Percentiles rank a stretch among this genome's conserved stretches.
Evolutionary conservation across 2,888 invertebrate genomes (phyloP).

Genomic region (Cremastobaeus sp.): DNA sequence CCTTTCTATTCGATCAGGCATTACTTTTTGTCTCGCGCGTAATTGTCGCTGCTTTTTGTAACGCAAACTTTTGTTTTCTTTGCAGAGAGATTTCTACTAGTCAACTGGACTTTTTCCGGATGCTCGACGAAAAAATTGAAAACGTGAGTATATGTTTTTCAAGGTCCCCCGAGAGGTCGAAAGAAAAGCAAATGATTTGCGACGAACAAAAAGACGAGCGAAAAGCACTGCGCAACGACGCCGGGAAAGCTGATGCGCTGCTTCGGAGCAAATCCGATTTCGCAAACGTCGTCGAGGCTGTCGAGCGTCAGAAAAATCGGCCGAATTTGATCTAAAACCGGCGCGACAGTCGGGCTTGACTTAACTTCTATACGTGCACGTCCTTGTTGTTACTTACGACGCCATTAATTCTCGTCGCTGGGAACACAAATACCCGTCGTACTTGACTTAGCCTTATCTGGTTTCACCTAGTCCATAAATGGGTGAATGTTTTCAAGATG

Average conservation of each 20-base stretch:
- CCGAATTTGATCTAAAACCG: conserved; percentile 25
- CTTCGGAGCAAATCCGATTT: too few relatives aligned
- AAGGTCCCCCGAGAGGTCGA: too few relatives aligned
- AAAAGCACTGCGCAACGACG: too few relatives aligned
- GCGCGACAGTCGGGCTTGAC: conserved; percentile 33
- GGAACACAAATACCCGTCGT: conserved; percentile 51
- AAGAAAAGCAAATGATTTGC: too few relatives aligned
- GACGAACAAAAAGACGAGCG: too few relatives aligned
- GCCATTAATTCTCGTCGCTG: conserved; percentile 47
- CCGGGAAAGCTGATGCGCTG: too few relatives aligned
- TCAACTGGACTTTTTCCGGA: conserved; percentile 94
- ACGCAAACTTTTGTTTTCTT: too few relatives aligned
- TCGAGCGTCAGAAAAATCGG: too few relatives aligned
- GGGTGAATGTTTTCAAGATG: conserved; percentile 29
- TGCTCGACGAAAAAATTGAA: conserved; percentile 95
- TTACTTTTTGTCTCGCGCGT: neutral
- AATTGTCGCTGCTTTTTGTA: conserved; percentile 12
- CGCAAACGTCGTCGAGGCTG: too few relatives aligned
- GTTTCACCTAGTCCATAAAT: conserved; percentile 44
- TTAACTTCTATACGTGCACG: conserved; percentile 27
- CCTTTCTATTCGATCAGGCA: neutral
- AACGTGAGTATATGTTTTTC: too few relatives aligned
- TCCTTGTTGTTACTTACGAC: conserved; percentile 53
- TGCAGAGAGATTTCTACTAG: conserved; percentile 92
- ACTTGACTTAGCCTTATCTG: conserved; percentile 57